Percentiles rank a stretch among this genome's conserved stretches.
phyloP scores from a whole-genome alignment of 2,888 invertebrate genomes.

The Hypercompe scribonia region DNA sequence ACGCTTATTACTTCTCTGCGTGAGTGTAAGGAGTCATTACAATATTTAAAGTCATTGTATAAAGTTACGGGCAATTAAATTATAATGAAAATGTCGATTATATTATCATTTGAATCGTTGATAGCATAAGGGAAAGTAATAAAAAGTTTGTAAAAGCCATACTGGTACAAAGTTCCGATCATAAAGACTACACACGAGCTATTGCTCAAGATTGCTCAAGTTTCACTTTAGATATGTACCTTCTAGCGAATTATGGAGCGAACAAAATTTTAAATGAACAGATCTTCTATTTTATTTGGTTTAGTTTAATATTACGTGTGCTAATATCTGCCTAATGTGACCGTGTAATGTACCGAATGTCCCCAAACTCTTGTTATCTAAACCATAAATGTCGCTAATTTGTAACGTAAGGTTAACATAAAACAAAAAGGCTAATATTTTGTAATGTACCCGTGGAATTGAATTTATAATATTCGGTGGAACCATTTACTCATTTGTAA shows the following conservation, averaged over 20 bases:
- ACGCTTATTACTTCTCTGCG: not conserved
- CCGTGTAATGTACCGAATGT: not conserved
- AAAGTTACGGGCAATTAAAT: not conserved
- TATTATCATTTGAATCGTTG: conserved; percentile 24
- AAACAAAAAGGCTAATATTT: not conserved
- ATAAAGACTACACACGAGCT: conserved; percentile 7
- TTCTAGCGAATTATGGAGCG: not conserved
- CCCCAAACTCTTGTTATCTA: not conserved
- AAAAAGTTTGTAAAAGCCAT: conserved; percentile 10
- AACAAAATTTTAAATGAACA: not conserved
- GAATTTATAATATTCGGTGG: not conserved
- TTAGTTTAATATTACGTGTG: not conserved
- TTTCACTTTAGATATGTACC: not conserved
- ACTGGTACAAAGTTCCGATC: conserved; percentile 18
- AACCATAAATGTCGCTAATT: not conserved
- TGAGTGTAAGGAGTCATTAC: not conserved
- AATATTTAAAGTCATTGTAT: not conserved
- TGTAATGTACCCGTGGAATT: not conserved
- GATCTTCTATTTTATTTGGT: not conserved
- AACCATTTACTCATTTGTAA: not conserved
- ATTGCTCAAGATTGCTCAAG: conserved; percentile 21
- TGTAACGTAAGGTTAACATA: not conserved
- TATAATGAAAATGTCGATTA: conserved; percentile 1
- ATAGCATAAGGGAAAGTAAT: conserved; percentile 11
- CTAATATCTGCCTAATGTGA: not conserved